Conservation (phyloP, 2,888 invertebrate genomes). For the Hydriomena furcata region DNA sequence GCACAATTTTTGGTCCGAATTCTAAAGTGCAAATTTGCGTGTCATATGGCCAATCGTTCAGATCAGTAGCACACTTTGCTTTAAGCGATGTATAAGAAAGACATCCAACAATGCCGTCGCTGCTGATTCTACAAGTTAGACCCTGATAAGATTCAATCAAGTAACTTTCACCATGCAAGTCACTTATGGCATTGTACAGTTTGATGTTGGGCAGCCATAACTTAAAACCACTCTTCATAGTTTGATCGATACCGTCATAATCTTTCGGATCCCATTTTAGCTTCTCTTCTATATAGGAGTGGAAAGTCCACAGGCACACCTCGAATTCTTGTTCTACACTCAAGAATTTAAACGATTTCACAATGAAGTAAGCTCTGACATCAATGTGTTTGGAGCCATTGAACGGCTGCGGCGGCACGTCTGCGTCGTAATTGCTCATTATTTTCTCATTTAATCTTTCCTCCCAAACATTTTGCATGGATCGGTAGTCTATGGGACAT, state of each 20-base stretch:
- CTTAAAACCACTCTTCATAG: background rate
- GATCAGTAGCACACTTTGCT: constrained; percentile 29
- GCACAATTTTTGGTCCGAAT: constrained; percentile 26
- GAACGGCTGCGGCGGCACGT: constrained; percentile 10
- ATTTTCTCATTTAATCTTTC: constrained; percentile 28
- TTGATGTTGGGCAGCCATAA: constrained; percentile 46
- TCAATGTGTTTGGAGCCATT: constrained; percentile 16
- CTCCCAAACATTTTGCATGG: constrained; percentile 35
- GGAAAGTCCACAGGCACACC: constrained; percentile 31
- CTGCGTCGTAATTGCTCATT: background rate
- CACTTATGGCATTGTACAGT: constrained; percentile 37
- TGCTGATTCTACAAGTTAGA: constrained; percentile 24
- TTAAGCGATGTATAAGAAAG: background rate
- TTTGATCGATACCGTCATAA: constrained; percentile 38
- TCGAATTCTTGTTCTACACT: constrained; percentile 40
- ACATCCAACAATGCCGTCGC: constrained; percentile 27
- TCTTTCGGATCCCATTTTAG: constrained; percentile 48
- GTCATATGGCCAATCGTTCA: constrained; percentile 45
- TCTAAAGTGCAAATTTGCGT: constrained; percentile 37
- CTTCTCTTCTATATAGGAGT: constrained; percentile 45
- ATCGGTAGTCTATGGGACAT: constrained; percentile 28
- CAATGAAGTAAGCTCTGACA: constrained; percentile 33
- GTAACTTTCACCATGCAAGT: constrained; percentile 6
- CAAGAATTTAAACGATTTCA: constrained; percentile 47
- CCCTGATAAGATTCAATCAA: background rate